Conservation (phyloP, 2,888 invertebrate genomes). For the Coleophora deauratella region DNA sequence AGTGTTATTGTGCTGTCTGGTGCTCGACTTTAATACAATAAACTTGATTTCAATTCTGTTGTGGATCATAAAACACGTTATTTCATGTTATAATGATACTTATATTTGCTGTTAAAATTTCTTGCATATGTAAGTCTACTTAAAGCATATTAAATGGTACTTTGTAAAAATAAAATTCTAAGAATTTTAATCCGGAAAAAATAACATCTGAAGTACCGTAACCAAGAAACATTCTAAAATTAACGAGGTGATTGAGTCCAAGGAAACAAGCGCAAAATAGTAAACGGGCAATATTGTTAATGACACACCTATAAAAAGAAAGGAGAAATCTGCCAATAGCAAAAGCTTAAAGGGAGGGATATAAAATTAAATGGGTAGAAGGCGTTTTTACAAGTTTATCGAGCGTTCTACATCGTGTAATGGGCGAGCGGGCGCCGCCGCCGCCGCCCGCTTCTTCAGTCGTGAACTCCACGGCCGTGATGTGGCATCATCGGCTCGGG, state of each 20-base stretch:
- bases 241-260: conserved; percentile 34
- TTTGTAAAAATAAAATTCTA: too few relatives aligned
- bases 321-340: conserved; percentile 69
- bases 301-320: conserved; percentile 55
- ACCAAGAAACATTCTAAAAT: conserved; percentile 21
- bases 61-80: not conserved
- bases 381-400: conserved; percentile 74
- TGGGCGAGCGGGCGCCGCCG: conserved; percentile 66
- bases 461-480: conserved; percentile 36
- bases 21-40: conserved; percentile 10
- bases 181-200: not conserved
- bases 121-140: too few relatives aligned
- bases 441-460: conserved; percentile 36
- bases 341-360: conserved; percentile 59
- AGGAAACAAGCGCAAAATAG: conserved; percentile 47
- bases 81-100: not conserved
- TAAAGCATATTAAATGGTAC: too few relatives aligned
- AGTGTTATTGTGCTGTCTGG: conserved; percentile 23
- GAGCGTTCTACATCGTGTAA: conserved; percentile 71
- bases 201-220: not conserved
- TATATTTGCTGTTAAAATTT: too few relatives aligned
- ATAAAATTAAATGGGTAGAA: conserved; percentile 72
- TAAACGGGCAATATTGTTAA: conserved; percentile 59
- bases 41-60: conserved; percentile 2
- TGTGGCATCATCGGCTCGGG: too few relatives aligned